Conservation (phyloP, 1,140 invertebrate genomes). For the Heliconius melpomene region DNA sequence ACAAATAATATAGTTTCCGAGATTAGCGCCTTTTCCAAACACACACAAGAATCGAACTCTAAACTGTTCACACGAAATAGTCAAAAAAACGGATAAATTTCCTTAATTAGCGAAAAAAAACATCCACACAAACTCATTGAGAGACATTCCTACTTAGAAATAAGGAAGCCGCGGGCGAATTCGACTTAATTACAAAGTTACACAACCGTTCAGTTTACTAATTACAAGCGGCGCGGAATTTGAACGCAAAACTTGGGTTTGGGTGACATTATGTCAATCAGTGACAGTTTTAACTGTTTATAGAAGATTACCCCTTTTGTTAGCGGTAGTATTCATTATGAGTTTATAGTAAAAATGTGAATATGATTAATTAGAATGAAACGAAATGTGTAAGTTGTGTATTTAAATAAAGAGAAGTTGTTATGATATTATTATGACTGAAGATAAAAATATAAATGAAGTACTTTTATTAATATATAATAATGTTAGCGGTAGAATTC, state of each 20-base stretch:
- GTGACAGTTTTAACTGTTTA: neutral
- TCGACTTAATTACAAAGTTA: constrained; percentile 52
- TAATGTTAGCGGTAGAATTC: too few species aligned
- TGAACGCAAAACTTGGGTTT: constrained; percentile 23
- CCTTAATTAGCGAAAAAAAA: constrained; percentile 18
- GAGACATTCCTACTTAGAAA: constrained; percentile 36
- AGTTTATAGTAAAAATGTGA: too few species aligned
- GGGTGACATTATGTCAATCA: neutral
- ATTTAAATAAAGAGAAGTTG: too few species aligned
- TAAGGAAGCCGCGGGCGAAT: constrained; percentile 43
- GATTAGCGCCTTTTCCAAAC: too few species aligned
- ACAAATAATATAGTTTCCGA: too few species aligned
- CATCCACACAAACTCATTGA: constrained; percentile 22
- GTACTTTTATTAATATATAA: too few species aligned
- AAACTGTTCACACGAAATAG: constrained; percentile 1
- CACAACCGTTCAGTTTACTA: constrained; percentile 45
- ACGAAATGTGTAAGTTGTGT: too few species aligned
- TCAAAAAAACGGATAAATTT: neutral
- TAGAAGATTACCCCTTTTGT: too few species aligned
- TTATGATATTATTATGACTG: too few species aligned
- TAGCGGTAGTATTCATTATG: too few species aligned
- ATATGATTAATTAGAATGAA: too few species aligned
- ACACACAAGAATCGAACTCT: neutral
- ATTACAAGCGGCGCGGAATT: constrained; percentile 43
- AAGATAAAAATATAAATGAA: too few species aligned